Evolutionary conservation across 2,888 invertebrate species (phyloP), one percentile per base, ranked within the genome.

Genomic region (Glyphotaelius pellucidus): DNA sequence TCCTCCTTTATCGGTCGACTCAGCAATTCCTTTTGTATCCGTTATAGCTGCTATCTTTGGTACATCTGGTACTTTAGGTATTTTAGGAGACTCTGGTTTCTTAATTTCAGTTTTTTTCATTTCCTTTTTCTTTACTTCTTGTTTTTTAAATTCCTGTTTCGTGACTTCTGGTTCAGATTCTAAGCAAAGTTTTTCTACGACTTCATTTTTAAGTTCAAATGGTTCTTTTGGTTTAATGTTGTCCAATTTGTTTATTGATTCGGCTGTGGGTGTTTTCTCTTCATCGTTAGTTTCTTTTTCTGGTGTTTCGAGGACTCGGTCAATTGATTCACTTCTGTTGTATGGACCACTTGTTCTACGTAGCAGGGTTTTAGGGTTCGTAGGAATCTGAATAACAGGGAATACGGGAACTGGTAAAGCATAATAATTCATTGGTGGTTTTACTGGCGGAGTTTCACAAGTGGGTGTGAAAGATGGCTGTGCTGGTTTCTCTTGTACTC

Each of bases 381-480:
- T 95, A 80, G 97, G 97, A 92, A 97, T 96, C 94, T 97, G 97
- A 94, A 97, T 97, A 93, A 97, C 96, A n/a, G 96, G 96, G 92
- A 96, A 96, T 67, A 96, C 96, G 95, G 96, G 96, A 83, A 96
- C 96, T 15, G 96, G 96, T 93, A 96, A 94, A 93, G 95, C 96
- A 93, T 94, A 96, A 93, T 96, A 79, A 93, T 96, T 89, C n/a
- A 90, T 30, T 14, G 92, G 42, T 79, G 92, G 83, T 2, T 96
- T 95, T 42, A 95, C 94, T 32, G 97, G 94, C 47, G 95, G 94
- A 42, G 97, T 94, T 2, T 97, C 95, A 83, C 96, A 95, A 42
- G 96, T 94, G 25, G 96, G 95, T 25, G 96, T 95, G 92, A 96
- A 95, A 85, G 96, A 94, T 79, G 96, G 95, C 88, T 96, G 96